Conservation (phyloP, 2,888 invertebrate species). For the Tachina lurida region DNA sequence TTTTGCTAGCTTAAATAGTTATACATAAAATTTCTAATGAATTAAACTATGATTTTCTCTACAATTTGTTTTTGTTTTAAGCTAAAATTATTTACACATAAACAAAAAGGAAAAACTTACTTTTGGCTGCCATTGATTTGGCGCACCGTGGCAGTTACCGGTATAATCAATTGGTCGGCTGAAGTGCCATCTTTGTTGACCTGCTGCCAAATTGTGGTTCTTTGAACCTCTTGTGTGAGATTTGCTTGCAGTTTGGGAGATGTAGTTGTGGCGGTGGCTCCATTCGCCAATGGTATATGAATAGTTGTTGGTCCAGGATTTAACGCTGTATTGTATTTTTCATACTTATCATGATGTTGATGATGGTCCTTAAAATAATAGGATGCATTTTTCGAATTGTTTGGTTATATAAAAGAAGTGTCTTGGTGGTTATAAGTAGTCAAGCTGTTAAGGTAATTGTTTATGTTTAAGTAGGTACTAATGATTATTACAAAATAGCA, state of each 20-base stretch:
- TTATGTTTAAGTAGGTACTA: slow-evolving; percentile 6
- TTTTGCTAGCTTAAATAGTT: slow-evolving; percentile 20
- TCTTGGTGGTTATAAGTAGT: background rate
- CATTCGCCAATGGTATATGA: slow-evolving; percentile 91
- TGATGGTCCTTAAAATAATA: slow-evolving; percentile 79
- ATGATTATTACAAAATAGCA: background rate
- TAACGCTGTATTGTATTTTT: slow-evolving; percentile 72
- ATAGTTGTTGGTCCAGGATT: slow-evolving; percentile 78
- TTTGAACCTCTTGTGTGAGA: slow-evolving; percentile 96
- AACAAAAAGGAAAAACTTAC: slow-evolving; percentile 77
- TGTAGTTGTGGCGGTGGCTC: slow-evolving; percentile 78
- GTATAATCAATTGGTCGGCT: slow-evolving; percentile 79
- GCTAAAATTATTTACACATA: slow-evolving; percentile 6
- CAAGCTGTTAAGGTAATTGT: background rate
- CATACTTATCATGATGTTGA: slow-evolving; percentile 75
- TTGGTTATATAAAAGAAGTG: slow-evolving; percentile 48
- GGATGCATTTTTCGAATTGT: slow-evolving; percentile 68
- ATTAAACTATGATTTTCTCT: slow-evolving; percentile 22
- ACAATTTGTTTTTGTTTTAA: slow-evolving; percentile 17
- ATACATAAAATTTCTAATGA: slow-evolving; percentile 8
- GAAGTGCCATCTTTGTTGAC: slow-evolving; percentile 86
- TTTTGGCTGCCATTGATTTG: slow-evolving; percentile 81
- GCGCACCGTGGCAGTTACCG: slow-evolving; percentile 81
- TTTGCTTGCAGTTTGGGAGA: slow-evolving; percentile 87
- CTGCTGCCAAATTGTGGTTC: slow-evolving; percentile 96